Base-by-base conservation (phyloP, 2,113 vertebrate genomes). In the Echinops telfairi region DNA sequence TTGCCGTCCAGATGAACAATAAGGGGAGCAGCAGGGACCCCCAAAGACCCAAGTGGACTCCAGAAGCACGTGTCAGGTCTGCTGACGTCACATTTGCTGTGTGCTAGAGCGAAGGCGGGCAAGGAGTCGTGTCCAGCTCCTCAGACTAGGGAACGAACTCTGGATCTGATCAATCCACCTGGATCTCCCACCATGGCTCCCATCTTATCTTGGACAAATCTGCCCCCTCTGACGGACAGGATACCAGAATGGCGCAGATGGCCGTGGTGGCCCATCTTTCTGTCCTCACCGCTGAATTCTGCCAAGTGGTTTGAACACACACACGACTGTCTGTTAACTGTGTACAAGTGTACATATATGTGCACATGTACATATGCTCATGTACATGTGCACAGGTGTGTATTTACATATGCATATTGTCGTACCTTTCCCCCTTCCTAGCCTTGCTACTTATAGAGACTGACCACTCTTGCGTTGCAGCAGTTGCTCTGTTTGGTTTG, bases 21-120 rank as follows among this genome's bases (percentile, higher is more conserved):
- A 33, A 92, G 80, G 17, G 10, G 38, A 60, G 40, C 82, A 58
- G 6, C 15, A 58, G 43, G 70, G 36, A 92, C 71, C 25, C 79
- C 64, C 14, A 94, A 94, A 91, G 91, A 90, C 40, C 64, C 33
- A 27, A 82, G 84, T 15, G 78, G 81, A 93, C 89, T 82, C 80
- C 83, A 70, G 81, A 73, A 79, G 60, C 10, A 27, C 66, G 60
- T 80, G 86, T 47, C 71, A 94, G 58, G 53, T 90, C 90, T 80
- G 6, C 2, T 88, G 23, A 53, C 58, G 33, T 80, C 66, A 71
- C 7, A 1, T 77, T 43, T 40, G 40, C 58, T 86, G 40, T 57
- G 23, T 36, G n/a, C 3, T 4, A 27, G 62, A 38, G 38, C 47
- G 2, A 38, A 83, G 47, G 29, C 64, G 29, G 23, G 22, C 43